These are phyloP conservation scores for Pseudeuparius sepicola DNA, from an alignment of 2,888 invertebrate species.

Conservation along the genomic window DNA sequence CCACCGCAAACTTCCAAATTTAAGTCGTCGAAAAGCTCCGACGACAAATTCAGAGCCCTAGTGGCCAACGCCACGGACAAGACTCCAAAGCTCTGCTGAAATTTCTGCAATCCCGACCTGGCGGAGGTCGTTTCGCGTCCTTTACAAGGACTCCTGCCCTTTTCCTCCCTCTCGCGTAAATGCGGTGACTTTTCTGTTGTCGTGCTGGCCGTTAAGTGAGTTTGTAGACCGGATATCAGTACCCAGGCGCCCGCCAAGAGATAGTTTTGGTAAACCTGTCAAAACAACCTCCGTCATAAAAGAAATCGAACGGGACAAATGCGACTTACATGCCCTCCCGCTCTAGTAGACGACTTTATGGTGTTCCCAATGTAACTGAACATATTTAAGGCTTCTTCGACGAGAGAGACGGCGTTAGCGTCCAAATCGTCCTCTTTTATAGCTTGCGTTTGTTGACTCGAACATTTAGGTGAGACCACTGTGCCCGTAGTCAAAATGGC, in stretches of 20 bases:
- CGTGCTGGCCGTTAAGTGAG: conserved; percentile 60
- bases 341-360: conserved; percentile 75
- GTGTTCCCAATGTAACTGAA: conserved; percentile 72
- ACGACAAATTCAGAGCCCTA: conserved; percentile 68
- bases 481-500: conserved; percentile 49
- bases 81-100: conserved; percentile 81
- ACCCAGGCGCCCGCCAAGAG: conserved; percentile 83
- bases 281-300: conserved; percentile 5
- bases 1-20: conserved; percentile 57
- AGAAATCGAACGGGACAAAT: too few relatives aligned
- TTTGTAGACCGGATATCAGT: conserved; percentile 76
- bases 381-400: conserved; percentile 80
- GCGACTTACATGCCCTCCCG: conserved; percentile 70
- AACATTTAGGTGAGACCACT: conserved; percentile 49
- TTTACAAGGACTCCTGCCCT: conserved; percentile 51
- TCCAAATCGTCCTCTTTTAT: conserved; percentile 66
- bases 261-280: conserved; percentile 80
- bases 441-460: conserved; percentile 29
- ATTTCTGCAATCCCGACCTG: conserved; percentile 60
- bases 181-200: conserved; percentile 34
- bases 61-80: conserved; percentile 82
- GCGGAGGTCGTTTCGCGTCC: conserved; percentile 42
- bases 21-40: conserved; percentile 65
- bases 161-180: conserved; percentile 42
- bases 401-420: conserved; percentile 67